phyloP scores from a whole-genome alignment of 2,888 invertebrate species.

The Lacanobia wlatinum region DNA sequence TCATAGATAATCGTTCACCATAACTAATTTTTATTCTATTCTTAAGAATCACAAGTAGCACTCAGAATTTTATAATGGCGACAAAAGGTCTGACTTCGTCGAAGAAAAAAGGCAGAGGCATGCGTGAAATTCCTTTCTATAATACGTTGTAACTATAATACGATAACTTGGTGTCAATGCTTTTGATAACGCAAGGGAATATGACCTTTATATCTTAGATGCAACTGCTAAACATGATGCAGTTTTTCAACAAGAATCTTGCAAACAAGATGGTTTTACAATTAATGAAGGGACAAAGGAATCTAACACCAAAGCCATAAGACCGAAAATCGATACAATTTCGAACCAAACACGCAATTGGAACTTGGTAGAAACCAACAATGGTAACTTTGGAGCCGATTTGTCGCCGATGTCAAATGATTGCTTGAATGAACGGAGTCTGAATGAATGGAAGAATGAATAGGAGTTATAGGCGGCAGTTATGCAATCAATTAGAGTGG shows the following conservation, averaged over 20 bases:
- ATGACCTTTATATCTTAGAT: constrained; percentile 27
- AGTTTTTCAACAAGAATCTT: constrained; percentile 18
- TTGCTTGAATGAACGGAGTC: constrained; percentile 72
- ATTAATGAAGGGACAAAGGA: constrained; percentile 7
- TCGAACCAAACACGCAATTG: constrained; percentile 16
- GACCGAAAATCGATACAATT: constrained; percentile 39
- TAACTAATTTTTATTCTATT: constrained; percentile 81
- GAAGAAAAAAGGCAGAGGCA: constrained; percentile 79
- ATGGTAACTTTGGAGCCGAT: constrained; percentile 78
- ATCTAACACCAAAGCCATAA: constrained; percentile 36
- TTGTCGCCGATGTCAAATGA: constrained; percentile 87
- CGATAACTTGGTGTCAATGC: constrained; percentile 79
- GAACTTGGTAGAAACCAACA: constrained; percentile 59
- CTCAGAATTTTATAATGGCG: constrained; percentile 72
- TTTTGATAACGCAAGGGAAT: constrained; percentile 64
- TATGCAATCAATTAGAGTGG: constrained; percentile 88
- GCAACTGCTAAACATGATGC: not conserved
- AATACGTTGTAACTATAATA: constrained; percentile 83
- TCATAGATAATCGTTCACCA: constrained; percentile 81
- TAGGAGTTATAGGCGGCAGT: constrained; percentile 78
- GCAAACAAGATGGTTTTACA: not conserved
- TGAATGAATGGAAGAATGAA: constrained; percentile 75
- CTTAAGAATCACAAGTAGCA: constrained; percentile 80
- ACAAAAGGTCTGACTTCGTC: constrained; percentile 80
- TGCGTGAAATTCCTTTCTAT: constrained; percentile 83